These are phyloP conservation scores for Dicyrtomina minuta DNA, from an alignment of 2,888 invertebrate genomes.

Conservation along the genomic window DNA sequence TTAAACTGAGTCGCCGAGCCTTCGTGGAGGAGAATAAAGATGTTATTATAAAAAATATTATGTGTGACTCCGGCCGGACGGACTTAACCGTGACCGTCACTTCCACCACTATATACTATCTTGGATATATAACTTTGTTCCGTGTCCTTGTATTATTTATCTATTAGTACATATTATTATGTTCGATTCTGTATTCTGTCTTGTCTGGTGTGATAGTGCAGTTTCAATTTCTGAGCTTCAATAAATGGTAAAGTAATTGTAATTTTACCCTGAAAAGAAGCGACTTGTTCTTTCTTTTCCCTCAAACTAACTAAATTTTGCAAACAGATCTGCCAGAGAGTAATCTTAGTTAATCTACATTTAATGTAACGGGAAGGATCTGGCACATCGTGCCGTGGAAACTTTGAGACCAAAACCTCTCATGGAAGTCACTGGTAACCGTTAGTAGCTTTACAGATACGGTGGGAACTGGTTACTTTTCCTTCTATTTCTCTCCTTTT, in stretches of 20 bases:
- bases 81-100: too few species aligned
- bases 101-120: too few species aligned
- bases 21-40: too few species aligned
- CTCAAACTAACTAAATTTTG: conserved; percentile 20
- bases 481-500: neutral
- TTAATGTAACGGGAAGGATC: conserved; percentile 25
- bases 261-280: neutral
- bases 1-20: too few species aligned
- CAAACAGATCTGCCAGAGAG: conserved; percentile 2
- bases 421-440: neutral
- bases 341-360: neutral
- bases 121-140: too few species aligned
- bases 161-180: too few species aligned
- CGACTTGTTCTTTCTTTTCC: neutral
- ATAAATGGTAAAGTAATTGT: neutral
- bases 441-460: neutral
- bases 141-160: too few species aligned
- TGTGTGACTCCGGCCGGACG: too few species aligned
- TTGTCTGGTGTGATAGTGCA: too few species aligned
- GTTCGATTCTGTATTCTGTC: neutral
- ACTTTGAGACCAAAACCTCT: conserved; percentile 23
- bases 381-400: conserved; percentile 23
- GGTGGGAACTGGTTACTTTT: neutral
- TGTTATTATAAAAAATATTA: too few species aligned
- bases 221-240: neutral